Evolutionary conservation across 2,797 vertebrate species (phyloP), one percentile per base, ranked within the genome.

Genomic region (Nyctibius grandis): DNA sequence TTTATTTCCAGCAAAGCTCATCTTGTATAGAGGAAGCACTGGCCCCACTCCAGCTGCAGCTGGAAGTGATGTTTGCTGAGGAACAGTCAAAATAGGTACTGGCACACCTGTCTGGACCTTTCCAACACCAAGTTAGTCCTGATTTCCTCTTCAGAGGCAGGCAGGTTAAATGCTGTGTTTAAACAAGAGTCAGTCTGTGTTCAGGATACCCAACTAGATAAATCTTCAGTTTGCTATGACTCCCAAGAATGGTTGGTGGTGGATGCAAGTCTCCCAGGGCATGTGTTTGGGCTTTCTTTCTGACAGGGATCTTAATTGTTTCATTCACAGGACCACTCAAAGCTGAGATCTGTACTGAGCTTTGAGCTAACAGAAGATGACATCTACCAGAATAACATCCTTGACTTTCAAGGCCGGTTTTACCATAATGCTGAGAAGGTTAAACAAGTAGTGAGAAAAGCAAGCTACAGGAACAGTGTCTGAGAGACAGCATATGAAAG

Each of bases 321-420:
- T 53, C 29, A 54, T 59, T 67, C 14, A 54, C 0, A 0, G 20
- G 51, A 29, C 9, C 0, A 0, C 42, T 44, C 1, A 4, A 64
- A 91, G n/a, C 19, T 40, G 60, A 54, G 15, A 70, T 33, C n/a
- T 42, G 6, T 56, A 15, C 5, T 0, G 2, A 88, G 21, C n/a
- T 53, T 38, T 0, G 0, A 38, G 20, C 12, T 86, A 50, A 29
- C 12, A 38, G 48, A 76, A 60, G 16, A 20, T 29, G 6, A 34
- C 3, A 4, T 72, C 57, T 86, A 53, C 47, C 6, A 45, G 50
- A 65, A 11, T 18, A 72, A n/a, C 11, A 44, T 40, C 34, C 19
- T n/a, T 53, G 47, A 21, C 36, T 65, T 86, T 84, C 25, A 86
- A 61, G 38, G 38, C 15, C 8, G 2, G 13, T 64, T 72, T 84